Base-by-base conservation (phyloP, 2,888 invertebrate genomes). In the Athalia rosae region DNA sequence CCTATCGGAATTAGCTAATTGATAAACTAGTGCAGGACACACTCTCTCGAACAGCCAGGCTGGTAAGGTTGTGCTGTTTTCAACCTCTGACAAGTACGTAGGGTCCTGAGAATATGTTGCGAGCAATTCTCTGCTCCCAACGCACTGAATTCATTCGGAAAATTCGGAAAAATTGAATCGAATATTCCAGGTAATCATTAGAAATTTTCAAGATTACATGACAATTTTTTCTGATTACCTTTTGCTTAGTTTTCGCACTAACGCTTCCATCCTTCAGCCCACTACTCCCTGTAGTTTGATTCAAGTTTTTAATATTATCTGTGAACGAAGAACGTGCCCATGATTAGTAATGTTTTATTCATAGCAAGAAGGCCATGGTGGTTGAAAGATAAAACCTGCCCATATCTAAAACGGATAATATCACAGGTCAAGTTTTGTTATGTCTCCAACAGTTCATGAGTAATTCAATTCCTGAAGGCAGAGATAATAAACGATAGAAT, bases 1-100 rank as follows among this genome's bases (percentile, higher is more conserved):
- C 64, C 91, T 90, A 82, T 93, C 92, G 76, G 91, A 86, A 11
- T 91, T 91, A 28, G 93, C 88, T 85, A 94, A 91, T 83, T 94
- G 94, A 86, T 94, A 94, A 9, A 95, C 87, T 13, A 95, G 90
- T 63, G 94, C 92, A 2, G 95, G 95, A 83, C 95, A 95, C 53
- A 94, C 89, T 50, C 92, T 89, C 73, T 92, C 89, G 64, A 93
- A 87, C 78, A 89, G 81, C 86, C 87, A 87, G 58, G 77, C 84
- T 71, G 89, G 87, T 81, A 89, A 82, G 78, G 80, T 84, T 62
- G 86, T 86, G 50, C 81, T 79, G 71, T 85, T 84, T 79, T 82
- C 87, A 79, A 77, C 87, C 82, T 80, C 85, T 47, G 80, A 79
- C 63, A 77, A 78, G 69, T 85, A 83, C 4, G 85, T 81, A 61